Base-by-base conservation (phyloP, 2,888 invertebrate species). In the Lacanobia wlatinum region DNA sequence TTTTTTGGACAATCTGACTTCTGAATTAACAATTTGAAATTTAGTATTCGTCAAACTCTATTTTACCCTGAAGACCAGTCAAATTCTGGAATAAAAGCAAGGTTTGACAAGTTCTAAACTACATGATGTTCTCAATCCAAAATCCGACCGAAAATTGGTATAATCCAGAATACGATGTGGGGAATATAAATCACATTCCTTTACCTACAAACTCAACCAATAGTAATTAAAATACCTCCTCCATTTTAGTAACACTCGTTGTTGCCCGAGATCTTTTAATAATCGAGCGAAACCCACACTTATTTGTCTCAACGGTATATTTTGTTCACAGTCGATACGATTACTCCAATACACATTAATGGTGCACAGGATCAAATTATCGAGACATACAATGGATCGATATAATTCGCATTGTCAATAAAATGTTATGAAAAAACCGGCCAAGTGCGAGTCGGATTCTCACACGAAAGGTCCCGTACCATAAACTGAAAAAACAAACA, bases 331-430 rank as follows among this genome's bases (percentile, higher is more conserved):
- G 89, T 89, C 84, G 87, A 83, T 84, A 83, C 86, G 80, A 89
- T 89, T 88, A 88, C 82, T 84, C 83, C 87, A 89, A 88, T 88
- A 88, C 87, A 88, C 90, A 91, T 91, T 87, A 88, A 83, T 84
- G 76, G 75, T 73, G 40, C 52, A 80, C 79, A 79, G 75, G 78
- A 87, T 88, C 77, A 83, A 82, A 80, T 75, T 72, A 83, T 86
- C 78, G 85, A 79, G 46, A 56, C 43, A 69, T 71, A 80, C 71
- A 79, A 84, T 72, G 55, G 23, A 71, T 75, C 65, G 66, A 75
- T 67, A 59, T 64, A 50, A 83, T 73, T 81, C 56, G 65, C 69
- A 73, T 62, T 53, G 28, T 21, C 34, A 18, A 48, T 56, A 34
- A 58, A 48, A 52, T 55, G 50, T 21, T 34, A 16, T 50, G n/a